Percentiles rank a stretch among this genome's conserved stretches.
phyloP scores from a whole-genome alignment of 2,888 invertebrate species.

The Brachyopa scutellaris region DNA sequence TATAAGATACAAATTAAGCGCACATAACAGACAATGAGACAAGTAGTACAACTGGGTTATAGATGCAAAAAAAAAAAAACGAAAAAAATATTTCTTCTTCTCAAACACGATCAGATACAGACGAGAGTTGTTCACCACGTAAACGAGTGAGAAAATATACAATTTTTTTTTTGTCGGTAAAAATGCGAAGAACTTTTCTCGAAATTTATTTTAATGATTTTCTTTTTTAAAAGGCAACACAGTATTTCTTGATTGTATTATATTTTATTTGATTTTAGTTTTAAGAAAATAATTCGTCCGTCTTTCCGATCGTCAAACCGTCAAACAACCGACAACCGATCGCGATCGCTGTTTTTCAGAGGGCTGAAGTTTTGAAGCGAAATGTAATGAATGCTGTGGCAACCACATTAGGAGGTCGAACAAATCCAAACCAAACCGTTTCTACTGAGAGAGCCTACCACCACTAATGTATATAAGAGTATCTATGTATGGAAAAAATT shows the following conservation, averaged over 20 bases:
- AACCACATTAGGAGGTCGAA: conserved; percentile 72
- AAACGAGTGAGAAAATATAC: conserved; percentile 10
- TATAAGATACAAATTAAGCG: conserved; percentile 33
- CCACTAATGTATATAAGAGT: conserved; percentile 1
- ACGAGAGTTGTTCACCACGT: conserved; percentile 42
- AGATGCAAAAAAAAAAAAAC: conserved; percentile 32
- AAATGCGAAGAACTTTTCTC: not conserved
- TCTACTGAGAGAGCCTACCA: conserved; percentile 55
- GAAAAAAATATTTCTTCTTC: conserved; percentile 27
- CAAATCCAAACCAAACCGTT: conserved; percentile 70
- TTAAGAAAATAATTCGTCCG: conserved; percentile 56
- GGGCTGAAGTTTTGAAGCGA: conserved; percentile 71
- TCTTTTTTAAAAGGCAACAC: conserved; percentile 7
- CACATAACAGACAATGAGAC: conserved; percentile 51
- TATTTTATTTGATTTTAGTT: conserved; percentile 7
- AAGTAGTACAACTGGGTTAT: conserved; percentile 48
- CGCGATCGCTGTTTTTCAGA: conserved; percentile 72
- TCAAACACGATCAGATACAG: conserved; percentile 54
- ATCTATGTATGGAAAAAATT: conserved; percentile 17
- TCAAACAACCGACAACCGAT: conserved; percentile 69
- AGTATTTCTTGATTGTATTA: conserved; percentile 10
- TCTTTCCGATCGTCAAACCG: conserved; percentile 66
- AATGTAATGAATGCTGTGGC: conserved; percentile 72
- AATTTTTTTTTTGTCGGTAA: not conserved
- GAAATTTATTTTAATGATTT: conserved; percentile 10